Percentiles rank a stretch among this genome's conserved stretches.
phyloP scores from a whole-genome alignment of 2,888 invertebrate genomes.

The Antheraea assamensis region DNA sequence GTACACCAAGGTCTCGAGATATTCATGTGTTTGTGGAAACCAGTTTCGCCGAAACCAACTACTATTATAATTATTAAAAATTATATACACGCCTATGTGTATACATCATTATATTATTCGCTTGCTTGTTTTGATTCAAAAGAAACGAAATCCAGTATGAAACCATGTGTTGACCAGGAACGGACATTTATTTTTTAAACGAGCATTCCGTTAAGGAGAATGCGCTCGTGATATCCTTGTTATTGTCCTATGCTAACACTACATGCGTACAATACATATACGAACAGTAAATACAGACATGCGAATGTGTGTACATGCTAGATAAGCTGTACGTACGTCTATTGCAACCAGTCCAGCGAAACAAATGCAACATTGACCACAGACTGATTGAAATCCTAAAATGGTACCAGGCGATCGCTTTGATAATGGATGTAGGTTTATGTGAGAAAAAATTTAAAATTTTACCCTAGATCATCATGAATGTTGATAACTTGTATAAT shows the following conservation, averaged over 20 bases:
- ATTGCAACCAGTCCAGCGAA: not conserved
- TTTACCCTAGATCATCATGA: too few species aligned
- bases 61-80: constrained; percentile 1
- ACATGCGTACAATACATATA: not conserved
- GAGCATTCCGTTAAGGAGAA: too few species aligned
- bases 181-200: too few species aligned
- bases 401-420: too few species aligned
- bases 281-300: not conserved
- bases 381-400: too few species aligned
- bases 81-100: not conserved
- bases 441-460: too few species aligned
- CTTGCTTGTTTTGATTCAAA: not conserved
- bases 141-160: not conserved
- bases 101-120: not conserved
- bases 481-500: too few species aligned
- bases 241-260: not conserved
- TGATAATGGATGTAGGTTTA: too few species aligned
- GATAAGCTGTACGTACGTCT: not conserved
- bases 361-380: not conserved
- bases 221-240: not conserved
- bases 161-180: too few species aligned
- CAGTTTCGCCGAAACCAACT: not conserved
- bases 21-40: constrained; percentile 6
- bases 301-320: not conserved
- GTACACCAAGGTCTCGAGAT: constrained; percentile 4